These are phyloP conservation scores for Zonotrichia leucophrys DNA, from an alignment of 2,113 vertebrate genomes.

Conservation along the genomic window DNA sequence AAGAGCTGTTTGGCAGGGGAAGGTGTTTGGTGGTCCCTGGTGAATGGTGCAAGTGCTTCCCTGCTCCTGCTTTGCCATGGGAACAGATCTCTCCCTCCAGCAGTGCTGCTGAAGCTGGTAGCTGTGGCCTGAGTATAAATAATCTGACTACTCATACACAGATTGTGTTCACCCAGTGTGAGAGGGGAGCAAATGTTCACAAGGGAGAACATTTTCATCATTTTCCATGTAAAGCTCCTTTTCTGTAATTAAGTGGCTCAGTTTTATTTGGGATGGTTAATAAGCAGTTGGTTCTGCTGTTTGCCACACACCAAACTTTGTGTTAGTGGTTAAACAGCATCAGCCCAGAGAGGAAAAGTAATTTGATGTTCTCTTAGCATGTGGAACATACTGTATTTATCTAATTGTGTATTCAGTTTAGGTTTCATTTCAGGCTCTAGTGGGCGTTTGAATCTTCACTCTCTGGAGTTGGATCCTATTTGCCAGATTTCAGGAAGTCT, in stretches of 20 bases:
- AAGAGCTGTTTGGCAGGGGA: not conserved
- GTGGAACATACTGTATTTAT: slow-evolving; percentile 62
- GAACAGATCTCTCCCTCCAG: not conserved
- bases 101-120: not conserved
- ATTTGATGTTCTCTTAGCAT: slow-evolving; percentile 55
- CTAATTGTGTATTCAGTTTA: slow-evolving; percentile 53
- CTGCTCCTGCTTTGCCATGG: not conserved
- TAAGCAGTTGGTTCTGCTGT: not conserved
- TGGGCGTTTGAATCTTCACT: slow-evolving; percentile 42
- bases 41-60: not conserved
- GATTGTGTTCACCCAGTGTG: not conserved
- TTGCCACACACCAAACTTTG: not conserved
- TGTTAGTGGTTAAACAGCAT: slow-evolving; percentile 30
- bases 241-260: not conserved
- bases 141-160: not conserved
- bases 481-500: slow-evolving; percentile 46
- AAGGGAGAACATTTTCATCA: not conserved
- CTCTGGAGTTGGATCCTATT: not conserved
- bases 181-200: not conserved
- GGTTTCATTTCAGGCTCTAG: slow-evolving; percentile 39
- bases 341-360: slow-evolving; percentile 37
- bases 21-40: not conserved
- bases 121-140: not conserved
- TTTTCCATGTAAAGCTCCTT: not conserved
- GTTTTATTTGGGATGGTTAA: not conserved